A percentile compares a stretch with the other conserved stretches of the same genome.
Conservation (phyloP, 2,113 vertebrate species). For the Rynchops niger region DNA sequence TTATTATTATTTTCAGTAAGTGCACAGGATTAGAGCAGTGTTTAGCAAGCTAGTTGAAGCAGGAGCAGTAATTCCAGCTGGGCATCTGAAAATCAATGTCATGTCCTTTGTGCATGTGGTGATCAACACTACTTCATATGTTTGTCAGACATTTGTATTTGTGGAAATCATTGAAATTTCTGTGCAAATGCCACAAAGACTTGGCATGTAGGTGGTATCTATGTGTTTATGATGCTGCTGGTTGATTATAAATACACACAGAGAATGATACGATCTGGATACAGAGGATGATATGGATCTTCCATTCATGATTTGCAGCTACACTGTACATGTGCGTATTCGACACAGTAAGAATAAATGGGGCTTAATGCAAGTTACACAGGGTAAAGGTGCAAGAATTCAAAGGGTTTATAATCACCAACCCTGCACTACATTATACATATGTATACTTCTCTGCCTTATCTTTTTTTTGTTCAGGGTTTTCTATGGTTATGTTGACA, state of each 20-base stretch:
- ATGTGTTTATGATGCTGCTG: neutral
- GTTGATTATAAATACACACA: neutral
- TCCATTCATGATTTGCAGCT: neutral
- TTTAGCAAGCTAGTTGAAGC: neutral
- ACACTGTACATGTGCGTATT: neutral
- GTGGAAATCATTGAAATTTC: neutral
- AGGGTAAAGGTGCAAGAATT: neutral
- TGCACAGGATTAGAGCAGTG: neutral
- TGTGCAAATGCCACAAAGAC: neutral
- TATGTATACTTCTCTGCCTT: neutral
- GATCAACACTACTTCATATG: neutral
- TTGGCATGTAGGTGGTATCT: neutral
- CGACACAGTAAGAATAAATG: neutral
- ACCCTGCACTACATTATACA: neutral
- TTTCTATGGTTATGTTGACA: neutral
- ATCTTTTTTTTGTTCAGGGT: neutral
- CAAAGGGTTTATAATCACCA: neutral
- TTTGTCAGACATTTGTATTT: neutral
- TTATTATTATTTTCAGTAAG: neutral
- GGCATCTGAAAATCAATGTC: neutral
- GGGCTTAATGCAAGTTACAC: rapidly evolving
- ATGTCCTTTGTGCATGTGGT: neutral
- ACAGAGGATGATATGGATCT: neutral
- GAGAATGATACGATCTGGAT: neutral
- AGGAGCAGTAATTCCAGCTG: neutral